Base-by-base conservation (phyloP, 2,888 invertebrate species). In the Nemapogon koenigi region DNA sequence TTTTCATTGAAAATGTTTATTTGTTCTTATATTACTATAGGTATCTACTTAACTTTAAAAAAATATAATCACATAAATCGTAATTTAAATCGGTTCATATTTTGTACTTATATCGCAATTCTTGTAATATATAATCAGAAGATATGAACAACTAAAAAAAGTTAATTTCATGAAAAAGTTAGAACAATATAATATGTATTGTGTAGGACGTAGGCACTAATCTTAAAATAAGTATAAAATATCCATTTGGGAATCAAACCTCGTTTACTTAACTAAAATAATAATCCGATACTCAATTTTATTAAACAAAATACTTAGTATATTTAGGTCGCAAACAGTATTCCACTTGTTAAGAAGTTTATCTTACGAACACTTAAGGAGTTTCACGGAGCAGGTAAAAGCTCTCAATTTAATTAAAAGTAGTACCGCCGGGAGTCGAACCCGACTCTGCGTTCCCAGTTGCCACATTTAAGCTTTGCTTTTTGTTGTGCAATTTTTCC, bases 381-480 rank as follows among this genome's bases (percentile, higher is more conserved):
- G 55, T 64, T 63, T 53, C 46, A 53, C 51, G 54, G 57, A 49
- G 45, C 51, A 58, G 55, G 61, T 59, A 58, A 54, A 53, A 59
- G 54, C 50, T 51, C 53, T 61, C 54, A 52, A 59, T 58, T 65
- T 61, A 62, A 63, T 63, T 65, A 63, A 64, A 63, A 66, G 52
- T 60, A 61, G 53, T 56, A 55, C 51, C 50, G 41, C 41, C 26
- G 53, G 53, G 57, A 53, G 55, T 37, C 38, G 37, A 43, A 39
- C 41, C 16, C 37, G 11, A 31, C 37, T 39, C 43, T 39, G 39
- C 40, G 38, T 42, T 46, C 43, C 43, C 39, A 44, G 14, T 26
- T 43, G 40, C 32, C 36, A 44, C 43, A 43, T 46, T 51, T 45
- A 45, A 46, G n/a, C 15, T 26, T 39, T 13, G 28, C 13, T 8